Base-by-base conservation (phyloP, 2,113 vertebrate species). In the Centropus unirufus region DNA sequence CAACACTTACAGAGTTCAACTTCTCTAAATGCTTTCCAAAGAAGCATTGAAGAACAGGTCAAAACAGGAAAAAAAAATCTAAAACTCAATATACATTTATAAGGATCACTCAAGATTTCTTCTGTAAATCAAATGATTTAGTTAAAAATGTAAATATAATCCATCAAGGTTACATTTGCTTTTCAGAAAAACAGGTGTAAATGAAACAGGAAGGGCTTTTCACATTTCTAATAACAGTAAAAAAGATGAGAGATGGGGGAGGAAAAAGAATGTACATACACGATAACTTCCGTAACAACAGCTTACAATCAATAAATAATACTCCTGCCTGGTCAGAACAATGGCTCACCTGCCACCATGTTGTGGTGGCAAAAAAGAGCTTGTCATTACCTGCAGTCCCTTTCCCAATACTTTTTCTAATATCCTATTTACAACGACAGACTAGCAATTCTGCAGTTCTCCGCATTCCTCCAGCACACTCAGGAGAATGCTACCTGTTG, bases 121-220 rank as follows among this genome's bases (percentile, higher is more conserved):
- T 47, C 44, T 12, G 12, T n/a, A 75, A 94, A 89, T 39, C 19
- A 46, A 8, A 68, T 5, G n/a, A 47, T n/a, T 16, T 46, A 67
- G 24, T 54, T 85, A 21, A 89, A 74, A 67, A 83, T 26, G 46
- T 79, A 70, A 90, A 40, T 51, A 94, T 23, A 90, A 76, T 36
- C 21, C 52, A 83, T 40, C 39, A 49, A 40, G 55, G 29, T 62
- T 46, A 69, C 39, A 57, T 30, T 54, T 75, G 51, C 6, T 47
- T 72, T 81, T 14, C 9, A 54, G 73, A 84, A 75, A 42, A 69
- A 26, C 6, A 75, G 44, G 59, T 18, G 3, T 67, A 83, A 93
- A 57, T 15, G 70, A 81, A 87, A 12, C 51, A 89, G 29, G 76
- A 80, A 63, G 40, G 39, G 26, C 52, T 88, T 85, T 86, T 89